Conservation (phyloP, 2,888 invertebrate species). For the Aspidapion aeneum region DNA sequence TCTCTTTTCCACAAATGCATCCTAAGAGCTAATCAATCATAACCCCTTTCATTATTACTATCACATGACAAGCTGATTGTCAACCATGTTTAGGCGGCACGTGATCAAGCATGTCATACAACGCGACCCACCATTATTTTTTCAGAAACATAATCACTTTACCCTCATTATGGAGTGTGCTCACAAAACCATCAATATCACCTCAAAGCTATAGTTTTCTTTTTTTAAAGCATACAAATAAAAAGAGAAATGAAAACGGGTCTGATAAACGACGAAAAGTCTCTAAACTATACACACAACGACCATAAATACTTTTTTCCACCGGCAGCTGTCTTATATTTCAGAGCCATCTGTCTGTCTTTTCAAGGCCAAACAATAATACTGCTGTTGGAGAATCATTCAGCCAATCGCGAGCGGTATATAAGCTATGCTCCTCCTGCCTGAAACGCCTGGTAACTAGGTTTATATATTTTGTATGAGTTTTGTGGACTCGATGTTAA, state of each 20-base stretch:
- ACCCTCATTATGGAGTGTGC: background rate
- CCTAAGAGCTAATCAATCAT: too few species aligned
- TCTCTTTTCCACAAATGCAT: too few species aligned
- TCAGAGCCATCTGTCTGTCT: background rate
- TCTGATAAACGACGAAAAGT: background rate
- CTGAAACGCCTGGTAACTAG: background rate
- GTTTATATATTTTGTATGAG: background rate
- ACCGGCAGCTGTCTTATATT: background rate
- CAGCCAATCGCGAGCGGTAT: background rate
- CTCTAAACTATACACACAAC: background rate
- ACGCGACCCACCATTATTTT: background rate
- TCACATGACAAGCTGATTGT: background rate
- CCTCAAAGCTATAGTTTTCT: background rate
- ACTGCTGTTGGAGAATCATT: background rate
- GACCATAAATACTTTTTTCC: background rate
- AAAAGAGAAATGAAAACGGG: background rate
- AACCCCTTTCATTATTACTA: too few species aligned
- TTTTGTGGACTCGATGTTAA: background rate
- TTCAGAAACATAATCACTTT: background rate
- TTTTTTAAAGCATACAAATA: background rate
- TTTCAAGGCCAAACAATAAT: background rate
- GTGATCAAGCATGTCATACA: background rate
- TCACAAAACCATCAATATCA: background rate
- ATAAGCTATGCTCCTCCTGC: background rate
- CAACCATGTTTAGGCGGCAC: background rate